phyloP scores from a whole-genome alignment of 2,888 invertebrate species.

The Diarsia dahlii region DNA sequence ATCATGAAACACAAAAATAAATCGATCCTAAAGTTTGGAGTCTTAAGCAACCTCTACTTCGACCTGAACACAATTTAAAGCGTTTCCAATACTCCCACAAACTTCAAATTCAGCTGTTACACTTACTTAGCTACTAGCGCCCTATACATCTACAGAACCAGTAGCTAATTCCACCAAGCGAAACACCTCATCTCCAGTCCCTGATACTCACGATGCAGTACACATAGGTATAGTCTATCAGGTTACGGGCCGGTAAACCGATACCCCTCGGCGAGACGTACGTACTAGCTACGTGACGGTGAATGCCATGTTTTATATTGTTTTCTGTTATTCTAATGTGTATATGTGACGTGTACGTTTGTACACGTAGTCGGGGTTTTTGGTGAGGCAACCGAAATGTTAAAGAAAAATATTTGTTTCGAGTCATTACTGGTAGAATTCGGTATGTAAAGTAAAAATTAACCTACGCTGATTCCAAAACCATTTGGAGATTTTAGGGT shows the following conservation, averaged over 20 bases:
- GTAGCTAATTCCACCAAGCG: conserved; percentile 20
- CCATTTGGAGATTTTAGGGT: too few species aligned
- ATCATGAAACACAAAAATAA: too few species aligned
- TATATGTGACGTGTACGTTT: conserved; percentile 17
- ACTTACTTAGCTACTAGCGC: too few species aligned
- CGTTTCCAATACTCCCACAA: not conserved
- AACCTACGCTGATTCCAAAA: too few species aligned
- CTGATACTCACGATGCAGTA: conserved; percentile 35
- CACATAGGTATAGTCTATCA: conserved; percentile 55
- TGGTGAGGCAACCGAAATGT: not conserved
- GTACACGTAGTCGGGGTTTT: not conserved
- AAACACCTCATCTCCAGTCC: conserved; percentile 20
- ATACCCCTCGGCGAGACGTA: conserved; percentile 25
- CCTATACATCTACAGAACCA: conserved; percentile 12
- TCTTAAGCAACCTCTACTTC: not conserved
- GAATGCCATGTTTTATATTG: conserved; percentile 18
- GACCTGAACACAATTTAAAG: not conserved
- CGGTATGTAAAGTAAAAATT: too few species aligned
- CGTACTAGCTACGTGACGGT: conserved; percentile 41
- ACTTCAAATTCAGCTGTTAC: not conserved
- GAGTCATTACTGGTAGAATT: not conserved
- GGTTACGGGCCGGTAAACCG: conserved; percentile 44
- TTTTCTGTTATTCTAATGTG: conserved; percentile 25
- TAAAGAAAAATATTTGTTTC: not conserved
- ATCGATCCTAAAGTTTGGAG: too few species aligned